A percentile compares a stretch with the other conserved stretches of the same genome.
Evolutionary conservation across 1,140 invertebrate species (phyloP).

Genomic region (Caenorhabditis remanei): DNA sequence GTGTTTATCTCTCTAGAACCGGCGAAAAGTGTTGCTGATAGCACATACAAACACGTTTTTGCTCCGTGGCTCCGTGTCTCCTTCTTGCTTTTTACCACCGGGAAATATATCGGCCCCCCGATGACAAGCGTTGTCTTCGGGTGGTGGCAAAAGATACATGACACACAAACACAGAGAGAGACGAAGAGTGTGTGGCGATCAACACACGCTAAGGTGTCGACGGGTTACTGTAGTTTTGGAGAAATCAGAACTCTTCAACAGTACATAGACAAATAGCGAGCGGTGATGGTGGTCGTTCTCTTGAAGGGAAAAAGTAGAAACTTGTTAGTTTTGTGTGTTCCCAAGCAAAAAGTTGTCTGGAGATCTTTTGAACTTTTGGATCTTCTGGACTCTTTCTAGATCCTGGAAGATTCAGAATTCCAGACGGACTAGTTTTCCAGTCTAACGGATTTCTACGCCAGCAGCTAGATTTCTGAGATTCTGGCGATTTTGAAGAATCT

Average conservation of each 20-base stretch:
- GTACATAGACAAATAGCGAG: too few relatives aligned
- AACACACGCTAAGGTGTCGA: conserved; percentile 9
- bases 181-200: background rate
- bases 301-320: too few relatives aligned
- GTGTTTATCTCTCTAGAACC: background rate
- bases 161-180: background rate
- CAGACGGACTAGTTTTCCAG: too few relatives aligned
- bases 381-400: too few relatives aligned
- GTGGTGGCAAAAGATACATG: background rate
- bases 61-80: background rate
- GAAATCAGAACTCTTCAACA: background rate
- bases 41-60: conserved; percentile 56
- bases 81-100: conserved; percentile 4
- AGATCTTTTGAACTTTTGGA: too few relatives aligned
- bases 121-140: background rate
- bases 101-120: conserved; percentile 34
- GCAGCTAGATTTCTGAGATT: too few relatives aligned
- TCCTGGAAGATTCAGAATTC: too few relatives aligned
- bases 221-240: conserved; percentile 14
- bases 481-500: too few relatives aligned
- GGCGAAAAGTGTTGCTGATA: conserved; percentile 52
- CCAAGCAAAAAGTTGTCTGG: too few relatives aligned
- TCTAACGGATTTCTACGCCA: too few relatives aligned
- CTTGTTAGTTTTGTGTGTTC: too few relatives aligned
- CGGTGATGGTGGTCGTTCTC: too few relatives aligned